Evolutionary conservation across 2,888 invertebrate genomes (phyloP), one percentile per base, ranked within the genome.

Genomic region (Tetragonisca angustula): DNA sequence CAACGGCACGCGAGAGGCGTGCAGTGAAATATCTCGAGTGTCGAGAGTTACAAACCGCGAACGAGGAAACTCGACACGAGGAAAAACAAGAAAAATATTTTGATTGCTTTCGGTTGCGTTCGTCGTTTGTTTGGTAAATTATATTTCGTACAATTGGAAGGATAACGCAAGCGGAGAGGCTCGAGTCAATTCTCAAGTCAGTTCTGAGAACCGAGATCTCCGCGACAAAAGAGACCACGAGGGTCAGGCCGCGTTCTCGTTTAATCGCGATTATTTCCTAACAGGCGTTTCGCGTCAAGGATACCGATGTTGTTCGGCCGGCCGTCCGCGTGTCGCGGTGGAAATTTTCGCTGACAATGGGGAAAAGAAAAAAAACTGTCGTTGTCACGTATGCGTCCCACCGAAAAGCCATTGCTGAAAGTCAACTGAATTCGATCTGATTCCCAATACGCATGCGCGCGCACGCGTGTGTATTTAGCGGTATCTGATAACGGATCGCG

Each of bases 111-210:
- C 73, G 32, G 19, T 50, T 24, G 54, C 43, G 21, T 69, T 71
- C 32, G 49, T 61, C 61, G 59, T 76, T 72, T n/a, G 70, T 81
- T 76, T 74, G 36, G 72, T 76, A 71, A 85, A 79, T 27, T 32
- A 21, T 82, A 80, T 81, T 84, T 80, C 56, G 68, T 73, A 69
- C 36, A 32, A 80, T 78, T 79, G 72, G 76, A n/a, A n/a, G n/a
- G n/a, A n/a, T 36, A 54, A 72, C 68, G 2, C 9, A 43, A 50
- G 56, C 54, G 32, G 32, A 36, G 19, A 69, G 49, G 24, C 52
- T 11, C 43, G 43, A 43, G 43, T 43, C 43, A 43, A 9, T 43
- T 43, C 43, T 43, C 2, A 43, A 43, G 27, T 24, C 17, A 5
- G n/a, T 67, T 54, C 49, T 2, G 13, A 32, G 64, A 67, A 59